Conservation (phyloP, 2,797 vertebrate species). For the Garrulus glandarius region DNA sequence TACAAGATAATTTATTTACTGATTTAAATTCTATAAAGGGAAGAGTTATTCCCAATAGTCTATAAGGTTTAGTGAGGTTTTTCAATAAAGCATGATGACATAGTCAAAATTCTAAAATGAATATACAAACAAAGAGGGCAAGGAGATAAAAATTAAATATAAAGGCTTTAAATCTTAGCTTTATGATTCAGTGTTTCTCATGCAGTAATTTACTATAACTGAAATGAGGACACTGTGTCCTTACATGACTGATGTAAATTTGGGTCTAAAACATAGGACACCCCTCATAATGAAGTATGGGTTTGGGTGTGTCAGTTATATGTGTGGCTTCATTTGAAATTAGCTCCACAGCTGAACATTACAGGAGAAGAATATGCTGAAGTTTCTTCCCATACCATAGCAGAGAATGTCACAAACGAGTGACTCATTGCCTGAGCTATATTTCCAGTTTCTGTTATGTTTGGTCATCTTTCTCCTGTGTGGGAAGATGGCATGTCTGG, state of each 20-base stretch:
- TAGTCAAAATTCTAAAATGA: neutral
- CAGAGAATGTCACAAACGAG: neutral
- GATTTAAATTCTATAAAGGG: neutral
- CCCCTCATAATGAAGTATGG: neutral
- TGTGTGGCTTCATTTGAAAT: slow-evolving; percentile 36
- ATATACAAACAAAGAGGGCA: neutral
- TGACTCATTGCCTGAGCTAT: slow-evolving; percentile 11
- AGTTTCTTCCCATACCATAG: neutral
- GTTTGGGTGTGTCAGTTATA: slow-evolving; percentile 12
- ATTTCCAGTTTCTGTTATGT: neutral
- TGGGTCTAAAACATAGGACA: neutral
- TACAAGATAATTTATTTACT: neutral
- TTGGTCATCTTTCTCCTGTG: neutral
- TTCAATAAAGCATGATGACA: neutral
- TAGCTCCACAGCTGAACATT: neutral
- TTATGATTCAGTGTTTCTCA: slow-evolving; percentile 23
- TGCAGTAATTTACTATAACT: slow-evolving; percentile 3
- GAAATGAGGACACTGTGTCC: slow-evolving; percentile 8
- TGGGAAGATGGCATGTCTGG: neutral
- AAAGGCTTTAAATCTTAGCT: neutral
- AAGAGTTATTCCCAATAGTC: neutral
- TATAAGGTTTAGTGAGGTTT: neutral
- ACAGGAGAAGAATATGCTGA: neutral
- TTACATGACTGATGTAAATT: slow-evolving; percentile 1
- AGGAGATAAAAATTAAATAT: neutral